phyloP scores from a whole-genome alignment of 2,113 vertebrate species.

The Colaptes auratus region DNA sequence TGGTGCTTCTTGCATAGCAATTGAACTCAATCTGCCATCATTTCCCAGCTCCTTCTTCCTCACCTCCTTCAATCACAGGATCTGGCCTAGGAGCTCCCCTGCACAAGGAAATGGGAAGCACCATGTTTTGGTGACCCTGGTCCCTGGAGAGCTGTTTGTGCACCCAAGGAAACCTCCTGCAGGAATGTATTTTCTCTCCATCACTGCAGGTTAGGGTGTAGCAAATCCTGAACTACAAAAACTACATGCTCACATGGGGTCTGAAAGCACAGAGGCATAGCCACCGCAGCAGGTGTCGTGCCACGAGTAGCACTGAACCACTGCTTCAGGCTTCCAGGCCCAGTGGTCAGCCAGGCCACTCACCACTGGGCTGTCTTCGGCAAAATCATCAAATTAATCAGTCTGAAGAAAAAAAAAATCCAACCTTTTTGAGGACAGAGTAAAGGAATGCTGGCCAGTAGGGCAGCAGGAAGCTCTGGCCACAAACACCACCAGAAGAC shows the following conservation, averaged over 20 bases:
- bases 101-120: background rate
- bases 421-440: background rate
- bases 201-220: background rate
- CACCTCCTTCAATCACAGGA: rapidly evolving
- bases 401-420: background rate
- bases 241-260: rapidly evolving
- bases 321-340: background rate
- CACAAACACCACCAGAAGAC: background rate
- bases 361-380: too few relatives aligned
- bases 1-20: background rate
- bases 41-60: rapidly evolving
- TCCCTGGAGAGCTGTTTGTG: background rate
- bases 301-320: background rate
- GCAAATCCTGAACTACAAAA: background rate
- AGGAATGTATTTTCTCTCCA: background rate
- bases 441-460: background rate
- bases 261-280: rapidly evolving
- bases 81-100: background rate
- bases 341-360: background rate
- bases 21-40: background rate
- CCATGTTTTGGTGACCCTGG: background rate
- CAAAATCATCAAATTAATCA: rapidly evolving
- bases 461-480: background rate
- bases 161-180: background rate
- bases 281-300: background rate